These are phyloP conservation scores for Oreocharis arfaki DNA, from an alignment of 2,113 vertebrate species.

Conservation along the genomic window DNA sequence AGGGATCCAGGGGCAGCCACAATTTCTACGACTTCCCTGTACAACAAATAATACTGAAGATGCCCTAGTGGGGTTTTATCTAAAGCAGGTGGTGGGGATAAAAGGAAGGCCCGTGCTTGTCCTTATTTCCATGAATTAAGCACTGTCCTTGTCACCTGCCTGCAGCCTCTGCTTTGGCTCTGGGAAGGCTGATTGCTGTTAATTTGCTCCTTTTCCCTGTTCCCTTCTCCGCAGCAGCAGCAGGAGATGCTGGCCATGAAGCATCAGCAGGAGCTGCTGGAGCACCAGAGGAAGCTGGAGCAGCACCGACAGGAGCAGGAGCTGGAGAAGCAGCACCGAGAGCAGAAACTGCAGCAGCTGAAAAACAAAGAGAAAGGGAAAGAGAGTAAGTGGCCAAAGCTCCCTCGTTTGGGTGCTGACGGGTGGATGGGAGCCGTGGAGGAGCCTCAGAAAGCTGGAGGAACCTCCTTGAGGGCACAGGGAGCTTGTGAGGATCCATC, in stretches of 20 bases:
- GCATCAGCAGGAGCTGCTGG: constrained; percentile 95
- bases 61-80: not conserved
- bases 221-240: constrained; percentile 80
- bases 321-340: constrained; percentile 93
- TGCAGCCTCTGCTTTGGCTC: not conserved
- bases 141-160: not conserved
- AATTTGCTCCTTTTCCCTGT: not conserved
- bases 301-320: constrained; percentile 92
- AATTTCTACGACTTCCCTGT: not conserved
- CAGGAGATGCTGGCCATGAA: constrained; percentile 95
- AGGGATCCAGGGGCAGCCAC: not conserved
- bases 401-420: not conserved
- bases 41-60: not conserved
- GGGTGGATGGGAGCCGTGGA: not conserved
- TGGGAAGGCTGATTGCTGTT: not conserved
- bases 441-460: not conserved
- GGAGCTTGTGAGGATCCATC: not conserved
- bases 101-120: not conserved
- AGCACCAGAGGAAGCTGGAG: constrained; percentile 96
- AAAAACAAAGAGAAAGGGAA: constrained; percentile 97
- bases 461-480: not conserved
- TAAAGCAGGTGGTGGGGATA: not conserved
- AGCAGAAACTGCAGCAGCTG: constrained; percentile 92
- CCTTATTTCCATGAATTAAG: not conserved
- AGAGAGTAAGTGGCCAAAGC: constrained; percentile 84